phyloP scores from a whole-genome alignment of 2,888 invertebrate species.

The Dasypolia templi region DNA sequence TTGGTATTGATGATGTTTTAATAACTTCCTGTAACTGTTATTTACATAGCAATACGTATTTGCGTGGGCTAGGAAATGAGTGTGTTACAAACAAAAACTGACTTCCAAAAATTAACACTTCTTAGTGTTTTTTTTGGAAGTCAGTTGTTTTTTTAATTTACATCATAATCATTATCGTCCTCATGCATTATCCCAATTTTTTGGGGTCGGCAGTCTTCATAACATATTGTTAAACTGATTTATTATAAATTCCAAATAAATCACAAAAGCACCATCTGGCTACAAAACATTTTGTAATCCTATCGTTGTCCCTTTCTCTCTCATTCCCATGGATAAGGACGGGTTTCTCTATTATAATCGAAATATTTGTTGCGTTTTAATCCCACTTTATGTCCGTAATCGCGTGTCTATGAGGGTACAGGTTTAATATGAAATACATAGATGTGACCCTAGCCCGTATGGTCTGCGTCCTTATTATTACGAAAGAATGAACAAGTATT shows the following conservation, averaged over 20 bases:
- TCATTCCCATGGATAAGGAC: constrained; percentile 11
- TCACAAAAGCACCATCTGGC: constrained; percentile 33
- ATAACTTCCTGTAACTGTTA: no score
- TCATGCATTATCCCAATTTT: no score
- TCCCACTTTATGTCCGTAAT: constrained; percentile 53
- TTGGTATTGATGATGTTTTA: no score
- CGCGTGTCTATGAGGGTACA: constrained; percentile 45
- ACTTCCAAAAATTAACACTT: no score
- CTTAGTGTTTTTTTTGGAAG: no score
- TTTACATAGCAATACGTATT: no score
- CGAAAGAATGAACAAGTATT: neutral
- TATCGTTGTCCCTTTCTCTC: constrained; percentile 9
- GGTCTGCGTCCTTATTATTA: neutral
- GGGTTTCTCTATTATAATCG: constrained; percentile 39
- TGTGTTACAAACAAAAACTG: no score
- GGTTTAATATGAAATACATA: constrained; percentile 27
- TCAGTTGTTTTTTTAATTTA: neutral
- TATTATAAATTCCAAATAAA: constrained; percentile 31
- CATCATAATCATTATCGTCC: neutral
- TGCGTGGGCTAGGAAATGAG: no score
- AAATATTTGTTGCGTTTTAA: constrained; percentile 54
- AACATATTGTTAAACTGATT: constrained; percentile 3
- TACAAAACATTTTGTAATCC: constrained; percentile 14
- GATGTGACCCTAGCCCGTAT: constrained; percentile 15
- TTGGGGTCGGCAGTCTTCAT: neutral